Evolutionary conservation across 1,140 invertebrate species (phyloP), one percentile per base, ranked within the genome.

Genomic region (Drosophila sturtevanti): DNA sequence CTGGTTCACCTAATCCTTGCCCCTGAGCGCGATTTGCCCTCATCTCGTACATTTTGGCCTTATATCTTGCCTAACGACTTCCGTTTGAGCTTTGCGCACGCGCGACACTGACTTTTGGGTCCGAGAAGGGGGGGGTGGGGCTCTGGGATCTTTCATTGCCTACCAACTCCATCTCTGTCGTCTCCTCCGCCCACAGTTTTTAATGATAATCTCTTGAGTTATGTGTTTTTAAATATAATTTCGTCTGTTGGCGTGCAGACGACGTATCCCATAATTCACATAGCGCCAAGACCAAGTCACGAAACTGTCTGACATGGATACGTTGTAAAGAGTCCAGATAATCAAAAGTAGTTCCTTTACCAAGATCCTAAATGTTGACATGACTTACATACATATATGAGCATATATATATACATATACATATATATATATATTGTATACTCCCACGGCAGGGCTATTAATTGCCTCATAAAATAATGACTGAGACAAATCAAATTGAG

Each of bases 171-270:
- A 38, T 38, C 48, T 24, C 22, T 31, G 16, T 24, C 55, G 51
- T 52, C 48, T 56, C 44, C 34, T 62, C 71, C 87, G 58, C 89
- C 90, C 81, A 91, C 90, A 70, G 71, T 61, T 84, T 91, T 91
- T 91, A 91, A 91, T 91, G 90, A 91, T 91, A 91, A 91, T 91
- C 90, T 91, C 70, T 63, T 91, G 86, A 91, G 80, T 90, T 91
- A 91, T 91, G 90, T 84, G 79, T 91, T 91, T 91, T 91, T 91
- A 91, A 91, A 91, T 91, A 91, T 91, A 89, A 91, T 90, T 91
- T 82, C 81, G 89, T 80, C 44, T 87, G 84, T 74, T 87, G 80
- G 86, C 80, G 85, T 89, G 85, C 85, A 89, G 85, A 89, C 84
- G 85, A 82, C 81, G 75, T 48, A 44, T 38, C 68, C 41, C 82